A percentile compares a stretch with the other conserved stretches of the same genome.
Conservation (phyloP, 2,113 vertebrate genomes). For the Madoqua kirkii region DNA sequence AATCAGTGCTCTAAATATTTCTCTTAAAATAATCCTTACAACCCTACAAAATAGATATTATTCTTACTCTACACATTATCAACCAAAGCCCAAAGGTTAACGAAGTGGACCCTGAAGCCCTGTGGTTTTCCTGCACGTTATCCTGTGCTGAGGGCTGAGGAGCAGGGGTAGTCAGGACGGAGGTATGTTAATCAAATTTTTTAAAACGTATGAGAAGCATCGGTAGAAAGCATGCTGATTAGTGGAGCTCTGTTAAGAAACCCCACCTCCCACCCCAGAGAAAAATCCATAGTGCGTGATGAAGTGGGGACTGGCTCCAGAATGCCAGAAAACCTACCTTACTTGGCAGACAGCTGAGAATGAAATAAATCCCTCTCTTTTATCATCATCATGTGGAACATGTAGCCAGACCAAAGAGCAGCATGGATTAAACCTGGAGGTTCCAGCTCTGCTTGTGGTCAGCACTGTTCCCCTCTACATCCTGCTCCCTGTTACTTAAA, state of each 20-base stretch:
- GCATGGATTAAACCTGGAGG: not conserved
- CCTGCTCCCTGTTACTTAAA: not conserved
- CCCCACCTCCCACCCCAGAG: not conserved
- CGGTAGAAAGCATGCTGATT: not conserved
- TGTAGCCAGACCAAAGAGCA: not conserved
- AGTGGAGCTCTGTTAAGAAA: not conserved
- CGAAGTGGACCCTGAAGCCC: not conserved
- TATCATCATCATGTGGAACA: fast-evolving
- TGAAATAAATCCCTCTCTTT: not conserved
- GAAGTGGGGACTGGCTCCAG: fast-evolving
- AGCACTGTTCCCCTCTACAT: no score
- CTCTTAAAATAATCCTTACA: not conserved
- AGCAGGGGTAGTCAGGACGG: not conserved
- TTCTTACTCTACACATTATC: not conserved
- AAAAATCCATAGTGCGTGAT: not conserved
- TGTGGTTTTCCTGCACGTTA: not conserved
- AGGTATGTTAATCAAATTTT: not conserved
- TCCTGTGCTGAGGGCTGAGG: not conserved
- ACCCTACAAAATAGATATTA: not conserved
- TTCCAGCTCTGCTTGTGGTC: no score
- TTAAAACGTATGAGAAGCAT: not conserved
- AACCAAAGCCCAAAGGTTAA: not conserved
- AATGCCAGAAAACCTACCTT: no score
- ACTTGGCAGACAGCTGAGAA: not conserved
- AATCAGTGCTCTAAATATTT: not conserved